These are phyloP conservation scores for Leistus spinibarbis DNA, from an alignment of 2,888 invertebrate genomes.

Conservation along the genomic window DNA sequence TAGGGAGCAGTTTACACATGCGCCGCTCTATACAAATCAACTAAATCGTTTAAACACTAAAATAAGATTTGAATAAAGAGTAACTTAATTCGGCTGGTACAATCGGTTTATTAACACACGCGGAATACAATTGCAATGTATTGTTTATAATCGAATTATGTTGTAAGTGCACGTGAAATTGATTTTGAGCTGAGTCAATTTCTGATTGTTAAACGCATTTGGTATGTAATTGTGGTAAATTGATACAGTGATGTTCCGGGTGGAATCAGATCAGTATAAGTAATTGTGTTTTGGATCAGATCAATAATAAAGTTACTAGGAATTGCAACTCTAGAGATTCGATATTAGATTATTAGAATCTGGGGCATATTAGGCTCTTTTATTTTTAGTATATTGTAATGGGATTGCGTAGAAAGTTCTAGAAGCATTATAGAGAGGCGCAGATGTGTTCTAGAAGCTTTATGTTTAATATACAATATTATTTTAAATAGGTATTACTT, in stretches of 20 bases:
- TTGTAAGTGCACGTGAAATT: neutral
- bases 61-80: no score
- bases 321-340: neutral
- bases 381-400: neutral
- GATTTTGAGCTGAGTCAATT: neutral
- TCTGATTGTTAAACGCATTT: neutral
- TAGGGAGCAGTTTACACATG: no score
- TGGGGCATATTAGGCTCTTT: neutral
- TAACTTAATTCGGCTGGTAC: no score
- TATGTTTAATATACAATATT: neutral
- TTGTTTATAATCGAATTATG: neutral
- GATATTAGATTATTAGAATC: neutral
- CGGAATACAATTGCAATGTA: neutral
- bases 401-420: neutral
- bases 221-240: neutral
- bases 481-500: no score
- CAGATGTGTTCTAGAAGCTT: neutral
- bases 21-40: no score
- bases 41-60: no score
- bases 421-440: no score
- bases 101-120: no score
- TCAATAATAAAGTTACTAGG: neutral
- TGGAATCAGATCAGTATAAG: neutral
- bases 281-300: neutral
- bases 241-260: neutral